phyloP scores from a whole-genome alignment of 2,113 vertebrate species.

The Oryzias celebensis region DNA sequence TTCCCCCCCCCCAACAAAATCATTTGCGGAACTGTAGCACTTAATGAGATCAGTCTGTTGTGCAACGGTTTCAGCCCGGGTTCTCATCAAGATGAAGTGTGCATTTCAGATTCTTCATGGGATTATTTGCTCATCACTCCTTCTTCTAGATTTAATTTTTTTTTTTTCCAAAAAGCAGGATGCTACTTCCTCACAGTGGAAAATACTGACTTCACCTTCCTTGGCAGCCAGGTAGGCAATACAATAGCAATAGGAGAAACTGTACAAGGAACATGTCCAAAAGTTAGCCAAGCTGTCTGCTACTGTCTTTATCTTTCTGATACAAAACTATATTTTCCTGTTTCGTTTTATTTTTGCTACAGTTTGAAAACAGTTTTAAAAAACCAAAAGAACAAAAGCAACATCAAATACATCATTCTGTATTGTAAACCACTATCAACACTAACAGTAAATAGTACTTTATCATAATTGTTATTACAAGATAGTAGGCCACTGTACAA shows the following conservation, averaged over 20 bases:
- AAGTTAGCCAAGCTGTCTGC: conserved; percentile 39
- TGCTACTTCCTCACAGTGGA: conserved; percentile 63
- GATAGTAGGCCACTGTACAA: conserved; percentile 79
- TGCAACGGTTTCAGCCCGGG: conserved; percentile 22
- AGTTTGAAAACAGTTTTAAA: conserved; percentile 45
- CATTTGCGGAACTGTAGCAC: conserved; percentile 59
- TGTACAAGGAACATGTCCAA: conserved; percentile 57
- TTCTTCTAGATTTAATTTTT: conserved; percentile 14
- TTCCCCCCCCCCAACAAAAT: conserved; percentile 36
- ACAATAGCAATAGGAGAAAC: conserved; percentile 52
- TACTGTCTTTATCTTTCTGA: conserved; percentile 43
- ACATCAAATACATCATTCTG: conserved; percentile 54
- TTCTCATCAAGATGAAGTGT: conserved; percentile 21
- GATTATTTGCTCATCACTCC: conserved; percentile 29
- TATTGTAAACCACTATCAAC: conserved; percentile 64
- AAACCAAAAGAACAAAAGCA: conserved; percentile 43
- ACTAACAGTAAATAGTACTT: conserved; percentile 70
- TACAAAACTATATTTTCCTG: conserved; percentile 70
- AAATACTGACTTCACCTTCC: conserved; percentile 55
- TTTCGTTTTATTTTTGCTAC: conserved; percentile 48
- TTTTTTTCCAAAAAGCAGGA: conserved; percentile 40
- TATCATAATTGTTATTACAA: conserved; percentile 80
- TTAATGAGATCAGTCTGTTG: conserved; percentile 47
- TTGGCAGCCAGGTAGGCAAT: conserved; percentile 47
- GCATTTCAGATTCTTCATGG: conserved; percentile 29